Evolutionary conservation across 2,113 vertebrate genomes (phyloP).

Genomic region (Rhinichthys klamathensis): DNA sequence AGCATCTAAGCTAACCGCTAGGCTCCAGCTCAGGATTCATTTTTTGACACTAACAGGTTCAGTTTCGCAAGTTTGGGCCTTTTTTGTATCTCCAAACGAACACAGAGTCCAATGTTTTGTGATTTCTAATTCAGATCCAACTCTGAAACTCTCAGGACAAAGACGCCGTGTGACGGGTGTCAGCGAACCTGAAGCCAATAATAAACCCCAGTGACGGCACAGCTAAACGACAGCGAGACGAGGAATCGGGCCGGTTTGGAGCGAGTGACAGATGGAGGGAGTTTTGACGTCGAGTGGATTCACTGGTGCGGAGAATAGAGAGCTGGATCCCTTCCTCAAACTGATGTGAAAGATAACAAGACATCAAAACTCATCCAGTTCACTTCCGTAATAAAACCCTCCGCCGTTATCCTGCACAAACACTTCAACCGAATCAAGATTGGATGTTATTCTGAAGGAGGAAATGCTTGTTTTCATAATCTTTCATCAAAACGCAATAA

Average conservation of each 20-base stretch:
- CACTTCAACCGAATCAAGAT: neutral
- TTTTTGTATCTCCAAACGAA: neutral
- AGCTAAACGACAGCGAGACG: neutral
- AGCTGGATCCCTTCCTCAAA: no score
- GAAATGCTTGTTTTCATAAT: neutral
- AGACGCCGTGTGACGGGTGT: neutral
- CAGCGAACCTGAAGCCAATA: neutral
- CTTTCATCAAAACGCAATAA: neutral
- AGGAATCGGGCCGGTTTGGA: no score
- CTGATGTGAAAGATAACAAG: slow-evolving; percentile 43
- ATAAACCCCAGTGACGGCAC: neutral
- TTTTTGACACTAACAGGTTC: neutral
- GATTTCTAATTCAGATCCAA: neutral
- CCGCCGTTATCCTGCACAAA: neutral
- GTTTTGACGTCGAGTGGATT: slow-evolving; percentile 65
- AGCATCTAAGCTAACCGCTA: neutral
- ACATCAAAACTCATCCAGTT: neutral
- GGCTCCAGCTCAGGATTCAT: neutral
- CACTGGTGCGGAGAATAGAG: slow-evolving; percentile 31
- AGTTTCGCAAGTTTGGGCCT: neutral
- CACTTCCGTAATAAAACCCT: neutral
- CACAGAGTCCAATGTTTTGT: neutral
- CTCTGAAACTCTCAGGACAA: neutral
- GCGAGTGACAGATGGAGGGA: slow-evolving; percentile 70
- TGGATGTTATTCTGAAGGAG: neutral